Base-by-base conservation (phyloP, 2,888 invertebrate species). In the Biston betularia region DNA sequence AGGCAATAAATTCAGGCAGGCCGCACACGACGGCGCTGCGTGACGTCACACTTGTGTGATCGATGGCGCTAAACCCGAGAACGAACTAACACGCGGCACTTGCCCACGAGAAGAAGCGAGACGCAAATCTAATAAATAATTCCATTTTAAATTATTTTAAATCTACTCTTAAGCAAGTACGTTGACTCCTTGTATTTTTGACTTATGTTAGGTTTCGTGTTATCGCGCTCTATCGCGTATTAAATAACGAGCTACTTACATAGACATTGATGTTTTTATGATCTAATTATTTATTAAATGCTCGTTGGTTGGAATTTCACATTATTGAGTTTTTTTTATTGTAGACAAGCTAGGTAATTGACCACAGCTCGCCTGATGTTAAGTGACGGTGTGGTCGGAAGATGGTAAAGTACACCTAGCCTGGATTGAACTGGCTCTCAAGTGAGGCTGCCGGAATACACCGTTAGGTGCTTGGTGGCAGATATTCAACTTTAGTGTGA, bases 11-110 rank as follows among this genome's bases (percentile, higher is more conserved):
- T 93, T 87, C 84, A 86, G 84, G 75, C 83, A 75, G 92, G 93
- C 93, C 93, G 91, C 93, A 93, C 93, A 94, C 94, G 94, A 93
- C 86, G 94, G 89, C 92, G 85, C 92, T 86, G 92, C 91, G 90
- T 93, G 93, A 93, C 93, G 93, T 93, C 93, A 94, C 93, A 93
- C 92, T 89, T 88, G 81, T 79, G 88, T 93, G 93, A 93, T 93
- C 90, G 93, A 93, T 93, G 89, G 90, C 84, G 77, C 70, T 93
- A 90, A 76, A 85, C 89, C 82, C 70, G 86, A 85, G 89, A 89
- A 77, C 83, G 83, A 82, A 79, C 77, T 78, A 83, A 75, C 70
- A 75, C 44, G 15, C 14, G 14, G 77, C 74, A 75, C 76, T 74
- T 76, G 73, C 70, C 70, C 71, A 70, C 70, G 72, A 73, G 88